Percentiles rank a stretch among this genome's conserved stretches.
Evolutionary conservation across 2,113 vertebrate species (phyloP).

Genomic region (Microtus richardsoni): DNA sequence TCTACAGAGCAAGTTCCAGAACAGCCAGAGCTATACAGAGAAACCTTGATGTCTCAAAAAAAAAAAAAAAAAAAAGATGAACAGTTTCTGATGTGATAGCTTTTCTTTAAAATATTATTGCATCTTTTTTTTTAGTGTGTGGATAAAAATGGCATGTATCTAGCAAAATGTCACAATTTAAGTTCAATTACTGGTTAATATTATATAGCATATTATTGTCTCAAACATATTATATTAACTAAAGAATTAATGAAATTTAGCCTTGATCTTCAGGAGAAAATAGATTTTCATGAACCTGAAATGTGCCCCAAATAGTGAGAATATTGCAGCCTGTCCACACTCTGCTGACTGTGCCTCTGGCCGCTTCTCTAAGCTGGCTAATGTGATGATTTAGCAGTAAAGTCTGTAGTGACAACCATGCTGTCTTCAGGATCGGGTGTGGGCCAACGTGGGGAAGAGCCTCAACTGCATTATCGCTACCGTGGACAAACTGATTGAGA

Average conservation of each 20-base stretch:
- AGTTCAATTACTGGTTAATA: neutral
- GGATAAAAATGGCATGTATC: neutral
- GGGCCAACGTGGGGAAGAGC: constrained; percentile 96
- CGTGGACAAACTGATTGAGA: constrained; percentile 95
- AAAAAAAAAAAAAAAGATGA: too few species aligned
- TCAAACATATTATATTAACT: neutral
- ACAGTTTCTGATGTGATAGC: neutral
- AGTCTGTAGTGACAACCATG: constrained; percentile 80
- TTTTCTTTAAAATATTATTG: constrained; percentile 1
- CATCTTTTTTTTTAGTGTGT: neutral
- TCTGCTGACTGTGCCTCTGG: neutral
- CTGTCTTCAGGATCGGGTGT: constrained; percentile 96
- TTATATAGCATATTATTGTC: neutral
- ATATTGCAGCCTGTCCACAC: neutral
- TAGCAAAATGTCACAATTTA: neutral
- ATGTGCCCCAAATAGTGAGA: neutral
- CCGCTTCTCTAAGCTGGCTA: neutral
- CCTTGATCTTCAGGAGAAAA: neutral
- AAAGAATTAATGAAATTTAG: neutral
- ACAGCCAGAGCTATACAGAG: neutral
- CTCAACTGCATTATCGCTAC: constrained; percentile 96
- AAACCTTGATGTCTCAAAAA: neutral
- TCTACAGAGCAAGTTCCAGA: neutral
- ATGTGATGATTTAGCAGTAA: neutral
- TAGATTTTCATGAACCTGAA: neutral